Evolutionary conservation across 2,113 vertebrate species (phyloP).

Genomic region (Protobothrops flavoviridis): DNA sequence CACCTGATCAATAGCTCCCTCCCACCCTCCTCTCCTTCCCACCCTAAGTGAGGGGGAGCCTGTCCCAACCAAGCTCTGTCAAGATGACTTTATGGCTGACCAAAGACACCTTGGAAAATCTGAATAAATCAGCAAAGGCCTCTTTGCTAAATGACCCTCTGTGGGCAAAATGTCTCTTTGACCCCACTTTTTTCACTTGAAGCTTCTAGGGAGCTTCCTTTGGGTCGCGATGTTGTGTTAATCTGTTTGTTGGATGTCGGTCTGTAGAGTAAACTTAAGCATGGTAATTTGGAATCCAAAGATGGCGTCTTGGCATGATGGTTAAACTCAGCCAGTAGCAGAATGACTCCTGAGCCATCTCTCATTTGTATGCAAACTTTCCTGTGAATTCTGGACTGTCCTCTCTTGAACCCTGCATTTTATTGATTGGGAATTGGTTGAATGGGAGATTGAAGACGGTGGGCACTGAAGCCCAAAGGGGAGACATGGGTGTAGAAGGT

Average conservation of each 20-base stretch:
- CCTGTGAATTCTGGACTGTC: not conserved
- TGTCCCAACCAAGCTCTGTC: slow-evolving; percentile 19
- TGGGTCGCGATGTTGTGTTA: not conserved
- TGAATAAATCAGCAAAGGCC: not conserved
- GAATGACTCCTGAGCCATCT: not conserved
- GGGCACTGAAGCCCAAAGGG: not conserved
- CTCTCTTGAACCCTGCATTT: not conserved
- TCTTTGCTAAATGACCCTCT: not conserved
- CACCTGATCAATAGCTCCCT: slow-evolving; percentile 5
- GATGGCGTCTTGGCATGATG: not conserved
- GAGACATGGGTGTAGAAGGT: not conserved
- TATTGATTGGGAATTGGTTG: not conserved
- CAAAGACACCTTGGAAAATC: not conserved
- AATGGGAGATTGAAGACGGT: not conserved
- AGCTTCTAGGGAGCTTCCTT: too few species aligned
- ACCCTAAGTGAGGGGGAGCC: slow-evolving; percentile 7
- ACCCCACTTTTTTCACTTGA: not conserved
- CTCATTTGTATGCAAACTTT: not conserved
- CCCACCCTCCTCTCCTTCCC: not conserved
- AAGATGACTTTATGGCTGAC: not conserved
- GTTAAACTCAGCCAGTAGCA: not conserved
- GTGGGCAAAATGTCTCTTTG: not conserved
- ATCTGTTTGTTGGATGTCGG: not conserved
- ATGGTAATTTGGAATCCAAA: not conserved
- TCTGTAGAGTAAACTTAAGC: not conserved